Evolutionary conservation across 64 coral and sea anemone species (phyloP).

Genomic region (Actinia tenebrosa): DNA sequence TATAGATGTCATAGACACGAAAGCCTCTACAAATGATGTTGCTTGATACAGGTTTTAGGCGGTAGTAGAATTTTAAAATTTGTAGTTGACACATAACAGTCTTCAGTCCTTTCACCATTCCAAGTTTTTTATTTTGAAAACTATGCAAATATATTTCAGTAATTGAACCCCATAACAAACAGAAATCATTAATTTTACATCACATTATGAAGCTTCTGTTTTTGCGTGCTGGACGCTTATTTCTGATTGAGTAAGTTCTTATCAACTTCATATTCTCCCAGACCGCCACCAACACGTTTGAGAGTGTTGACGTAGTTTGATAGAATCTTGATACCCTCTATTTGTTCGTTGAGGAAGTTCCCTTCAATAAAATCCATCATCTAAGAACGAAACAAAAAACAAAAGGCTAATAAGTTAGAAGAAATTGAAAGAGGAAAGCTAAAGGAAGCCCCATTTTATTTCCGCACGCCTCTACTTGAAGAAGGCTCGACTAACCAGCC

Average conservation of each 20-base stretch:
- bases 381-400: background rate
- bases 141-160: no score
- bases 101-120: no score
- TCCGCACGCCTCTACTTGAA: no score
- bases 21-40: no score
- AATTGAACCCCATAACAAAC: background rate
- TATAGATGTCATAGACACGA: no score
- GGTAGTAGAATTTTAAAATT: no score
- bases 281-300: constrained; percentile 64
- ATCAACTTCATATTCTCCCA: constrained; percentile 73
- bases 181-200: background rate
- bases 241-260: constrained; percentile 33
- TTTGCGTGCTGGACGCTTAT: background rate
- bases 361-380: constrained; percentile 66
- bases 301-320: constrained; percentile 42
- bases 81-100: no score
- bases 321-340: constrained; percentile 57
- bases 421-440: background rate
- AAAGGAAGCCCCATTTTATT: no score
- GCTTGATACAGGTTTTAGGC: no score
- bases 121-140: no score
- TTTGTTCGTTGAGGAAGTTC: constrained; percentile 66
- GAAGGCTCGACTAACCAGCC: background rate
- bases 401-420: background rate
- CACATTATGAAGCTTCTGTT: no score